Evolutionary conservation across 2,797 vertebrate genomes (phyloP), one percentile per base, ranked within the genome.

Genomic region (Carcharodon carcharias): DNA sequence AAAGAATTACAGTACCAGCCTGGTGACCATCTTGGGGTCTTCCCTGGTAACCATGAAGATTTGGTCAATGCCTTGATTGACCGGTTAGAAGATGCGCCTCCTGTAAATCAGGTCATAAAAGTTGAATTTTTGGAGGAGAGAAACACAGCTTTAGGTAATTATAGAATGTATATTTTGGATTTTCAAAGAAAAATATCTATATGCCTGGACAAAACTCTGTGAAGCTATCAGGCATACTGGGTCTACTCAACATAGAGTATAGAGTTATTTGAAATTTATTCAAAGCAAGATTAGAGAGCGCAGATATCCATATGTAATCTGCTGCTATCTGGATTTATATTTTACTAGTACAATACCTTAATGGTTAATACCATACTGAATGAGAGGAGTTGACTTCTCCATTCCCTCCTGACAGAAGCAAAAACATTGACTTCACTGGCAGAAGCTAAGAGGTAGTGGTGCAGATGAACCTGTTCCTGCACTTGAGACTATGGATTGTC

Each of bases 81-180:
- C 92, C 98, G 99, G 96, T 98, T 99, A 95, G 99, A 99, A 97
- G 99, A 99, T 0, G 99, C 99, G 0, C 98, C 99, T 0, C 99
- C 99, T 0, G 97, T 98, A 97, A 99, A 99, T 98, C 99, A 99
- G 97, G 98, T 99, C 50, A 98, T 99, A 96, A 99, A 98, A 97
- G 98, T 99, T 97, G 99, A 99, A 97, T 98, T 99, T 97, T 97
- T 99, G 97, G 99, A 99, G 96, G 99, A 99, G 97, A 98, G 99
- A 97, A 99, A 97, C 97, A 99, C 99, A 0, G 99, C 99, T 87
- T 97, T 99, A 96, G 99, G 99, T 99, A 98, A 97, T 0, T 93
- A 65, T 61, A 35, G 58, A 91, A 93, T 8, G 26, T 12, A 67
- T 40, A 11, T 67, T 63, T 28, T 40, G 63, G n/a, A 93, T 67